A percentile compares a stretch with the other conserved stretches of the same genome.
phyloP scores from a whole-genome alignment of 2,888 invertebrate genomes.

The Pachydiplax longipennis region DNA sequence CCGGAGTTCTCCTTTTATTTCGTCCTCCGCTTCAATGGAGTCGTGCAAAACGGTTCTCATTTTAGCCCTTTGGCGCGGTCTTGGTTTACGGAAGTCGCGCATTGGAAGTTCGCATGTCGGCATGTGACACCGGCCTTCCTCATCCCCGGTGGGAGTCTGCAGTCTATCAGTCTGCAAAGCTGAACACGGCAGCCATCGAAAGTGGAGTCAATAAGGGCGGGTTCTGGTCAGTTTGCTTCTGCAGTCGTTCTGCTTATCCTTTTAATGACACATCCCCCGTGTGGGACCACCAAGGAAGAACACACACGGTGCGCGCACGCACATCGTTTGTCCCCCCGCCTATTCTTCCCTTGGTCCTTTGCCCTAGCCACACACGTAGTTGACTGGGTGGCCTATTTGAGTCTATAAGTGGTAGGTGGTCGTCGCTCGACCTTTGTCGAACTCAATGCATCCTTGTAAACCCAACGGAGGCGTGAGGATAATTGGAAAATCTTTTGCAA shows the following conservation, averaged over 20 bases:
- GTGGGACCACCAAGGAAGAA: background rate
- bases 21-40: no score
- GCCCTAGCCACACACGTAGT: background rate
- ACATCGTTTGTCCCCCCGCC: background rate
- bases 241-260: background rate
- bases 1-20: no score
- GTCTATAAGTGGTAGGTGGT: background rate
- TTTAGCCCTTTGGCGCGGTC: no score
- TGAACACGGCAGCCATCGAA: background rate
- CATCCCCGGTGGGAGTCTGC: no score
- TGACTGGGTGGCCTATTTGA: slow-evolving; percentile 1
- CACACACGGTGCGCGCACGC: background rate
- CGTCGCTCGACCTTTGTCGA: background rate
- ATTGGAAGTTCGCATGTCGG: no score
- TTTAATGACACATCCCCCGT: background rate
- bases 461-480: background rate
- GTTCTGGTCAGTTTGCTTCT: background rate
- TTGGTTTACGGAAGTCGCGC: no score
- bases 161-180: no score
- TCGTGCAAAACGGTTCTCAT: no score
- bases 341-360: background rate
- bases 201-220: background rate
- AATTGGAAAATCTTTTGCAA: background rate
- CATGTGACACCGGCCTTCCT: no score
- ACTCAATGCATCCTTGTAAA: background rate